Percentiles rank a stretch among this genome's conserved stretches.
Conservation (phyloP, 2,797 vertebrate genomes). For the Micromesistius poutassou region DNA sequence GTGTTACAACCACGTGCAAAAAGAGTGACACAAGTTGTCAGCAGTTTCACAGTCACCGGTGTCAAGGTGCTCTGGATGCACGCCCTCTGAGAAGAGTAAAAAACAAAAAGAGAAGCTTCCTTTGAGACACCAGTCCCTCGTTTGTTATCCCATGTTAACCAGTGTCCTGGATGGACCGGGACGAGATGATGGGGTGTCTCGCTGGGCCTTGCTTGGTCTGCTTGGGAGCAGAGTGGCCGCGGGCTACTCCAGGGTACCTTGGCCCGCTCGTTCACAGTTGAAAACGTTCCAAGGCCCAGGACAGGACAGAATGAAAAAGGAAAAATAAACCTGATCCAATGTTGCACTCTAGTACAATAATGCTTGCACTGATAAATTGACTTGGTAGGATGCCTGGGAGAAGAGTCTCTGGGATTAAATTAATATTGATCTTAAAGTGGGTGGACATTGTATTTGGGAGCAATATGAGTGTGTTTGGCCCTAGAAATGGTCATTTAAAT, state of each 20-base stretch:
- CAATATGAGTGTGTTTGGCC: constrained; percentile 20
- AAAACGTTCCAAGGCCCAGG: constrained; percentile 32
- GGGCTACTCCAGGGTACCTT: constrained; percentile 27
- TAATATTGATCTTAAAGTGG: constrained; percentile 29
- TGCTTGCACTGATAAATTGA: constrained; percentile 24
- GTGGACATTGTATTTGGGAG: constrained; percentile 15
- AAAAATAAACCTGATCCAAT: constrained; percentile 2
- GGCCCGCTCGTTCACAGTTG: constrained; percentile 41
- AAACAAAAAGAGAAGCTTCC: neutral
- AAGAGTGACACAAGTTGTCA: too few species aligned
- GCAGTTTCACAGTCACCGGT: too few species aligned
- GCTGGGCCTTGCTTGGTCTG: constrained; percentile 10
- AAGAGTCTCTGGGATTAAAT: constrained; percentile 29
- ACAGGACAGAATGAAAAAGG: neutral
- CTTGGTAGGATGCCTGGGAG: constrained; percentile 19
- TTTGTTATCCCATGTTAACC: constrained; percentile 23
- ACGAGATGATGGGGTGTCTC: constrained; percentile 32
- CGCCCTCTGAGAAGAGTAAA: neutral
- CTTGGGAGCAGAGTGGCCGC: constrained; percentile 37
- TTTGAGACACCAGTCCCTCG: neutral
- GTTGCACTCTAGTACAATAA: constrained; percentile 15
- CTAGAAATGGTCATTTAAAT: constrained; percentile 18
- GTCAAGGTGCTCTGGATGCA: neutral
- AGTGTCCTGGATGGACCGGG: constrained; percentile 57
- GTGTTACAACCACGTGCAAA: neutral